These are phyloP conservation scores for Morbakka virulenta DNA, from an alignment of 30 jellyfish, hydroid and myxozoan species.

Conservation along the genomic window DNA sequence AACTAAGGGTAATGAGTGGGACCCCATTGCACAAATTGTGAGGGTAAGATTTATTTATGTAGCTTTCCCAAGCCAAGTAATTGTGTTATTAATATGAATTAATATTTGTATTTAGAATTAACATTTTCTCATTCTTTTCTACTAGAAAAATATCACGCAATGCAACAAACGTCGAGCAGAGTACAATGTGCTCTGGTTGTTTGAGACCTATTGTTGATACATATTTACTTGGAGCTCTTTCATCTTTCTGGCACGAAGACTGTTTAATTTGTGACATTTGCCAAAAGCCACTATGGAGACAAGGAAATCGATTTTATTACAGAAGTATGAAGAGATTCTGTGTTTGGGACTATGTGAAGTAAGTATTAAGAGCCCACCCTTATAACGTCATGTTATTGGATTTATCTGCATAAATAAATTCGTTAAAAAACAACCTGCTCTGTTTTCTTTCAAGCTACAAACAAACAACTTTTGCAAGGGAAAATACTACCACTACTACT, in stretches of 20 bases:
- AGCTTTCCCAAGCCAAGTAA: no score
- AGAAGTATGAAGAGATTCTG: slow-evolving; percentile 39
- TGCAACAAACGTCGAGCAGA: not conserved
- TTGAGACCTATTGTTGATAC: not conserved
- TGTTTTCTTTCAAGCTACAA: no score
- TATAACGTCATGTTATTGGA: not conserved
- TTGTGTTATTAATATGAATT: no score
- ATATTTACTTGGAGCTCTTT: slow-evolving; percentile 20
- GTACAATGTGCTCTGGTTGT: slow-evolving; percentile 19
- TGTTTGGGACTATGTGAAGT: slow-evolving; percentile 39
- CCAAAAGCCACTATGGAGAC: slow-evolving; percentile 12
- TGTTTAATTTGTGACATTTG: slow-evolving; percentile 49
- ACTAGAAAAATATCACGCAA: not conserved
- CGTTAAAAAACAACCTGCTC: no score
- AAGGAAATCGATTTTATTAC: slow-evolving; percentile 19
- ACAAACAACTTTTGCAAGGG: no score
- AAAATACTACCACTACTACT: no score
- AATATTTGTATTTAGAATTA: no score
- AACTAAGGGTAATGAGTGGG: no score
- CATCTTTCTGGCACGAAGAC: slow-evolving; percentile 40
- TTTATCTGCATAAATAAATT: not conserved
- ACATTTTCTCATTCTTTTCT: not conserved
- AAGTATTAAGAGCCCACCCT: not conserved
- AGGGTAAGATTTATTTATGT: no score
- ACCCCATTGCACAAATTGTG: no score